These are phyloP conservation scores for Pterocles orientalis DNA, from an alignment of 2,113 vertebrate species.

Conservation along the genomic window DNA sequence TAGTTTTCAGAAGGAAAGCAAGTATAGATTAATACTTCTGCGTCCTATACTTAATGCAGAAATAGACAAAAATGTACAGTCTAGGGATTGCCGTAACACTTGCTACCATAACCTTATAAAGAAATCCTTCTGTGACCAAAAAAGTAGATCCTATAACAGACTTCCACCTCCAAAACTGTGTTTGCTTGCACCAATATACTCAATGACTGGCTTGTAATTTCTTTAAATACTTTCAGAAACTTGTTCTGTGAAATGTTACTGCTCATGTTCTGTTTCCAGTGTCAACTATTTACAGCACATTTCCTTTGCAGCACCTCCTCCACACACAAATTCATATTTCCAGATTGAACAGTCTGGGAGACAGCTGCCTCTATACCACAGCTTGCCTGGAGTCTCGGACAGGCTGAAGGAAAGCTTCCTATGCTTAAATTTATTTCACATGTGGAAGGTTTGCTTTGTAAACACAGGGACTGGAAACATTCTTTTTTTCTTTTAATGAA, in stretches of 20 bases:
- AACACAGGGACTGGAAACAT: background rate
- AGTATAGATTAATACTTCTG: background rate
- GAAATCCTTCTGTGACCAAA: background rate
- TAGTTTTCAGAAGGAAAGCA: background rate
- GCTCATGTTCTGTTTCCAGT: background rate
- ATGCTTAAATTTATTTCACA: background rate
- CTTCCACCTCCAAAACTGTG: background rate
- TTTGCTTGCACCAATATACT: background rate
- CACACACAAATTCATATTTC: rapidly evolving
- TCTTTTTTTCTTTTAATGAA: background rate
- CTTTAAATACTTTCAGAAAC: background rate
- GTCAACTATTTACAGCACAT: background rate
- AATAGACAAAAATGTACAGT: background rate
- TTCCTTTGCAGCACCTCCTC: background rate
- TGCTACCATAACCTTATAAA: background rate
- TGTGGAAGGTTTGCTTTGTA: slow-evolving; percentile 10
- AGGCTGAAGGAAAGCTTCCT: background rate
- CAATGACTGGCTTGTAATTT: background rate
- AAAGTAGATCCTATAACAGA: background rate
- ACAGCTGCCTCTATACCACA: background rate
- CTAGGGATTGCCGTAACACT: background rate
- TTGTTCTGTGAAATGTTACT: background rate
- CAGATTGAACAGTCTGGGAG: background rate
- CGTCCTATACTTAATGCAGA: background rate
- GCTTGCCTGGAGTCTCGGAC: background rate